Base-by-base conservation (phyloP, 2,888 invertebrate species). In the Acrobasis suavella region DNA sequence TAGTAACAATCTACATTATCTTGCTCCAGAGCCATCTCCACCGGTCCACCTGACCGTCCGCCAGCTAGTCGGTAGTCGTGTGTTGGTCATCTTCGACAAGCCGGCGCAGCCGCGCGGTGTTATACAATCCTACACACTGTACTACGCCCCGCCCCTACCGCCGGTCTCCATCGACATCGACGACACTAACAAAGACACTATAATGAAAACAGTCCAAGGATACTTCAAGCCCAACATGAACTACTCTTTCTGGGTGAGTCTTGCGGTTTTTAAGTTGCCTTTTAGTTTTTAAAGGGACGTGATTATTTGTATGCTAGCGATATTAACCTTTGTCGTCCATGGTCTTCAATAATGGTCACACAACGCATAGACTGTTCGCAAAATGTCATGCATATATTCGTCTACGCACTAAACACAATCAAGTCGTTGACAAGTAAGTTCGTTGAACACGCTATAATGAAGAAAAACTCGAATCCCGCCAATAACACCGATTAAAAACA, bases 161-260 rank as follows among this genome's bases (percentile, higher is more conserved):
- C 94, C 95, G 0, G 85, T 93, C 46, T 86, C 86, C 69, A 72
- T 78, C 58, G 86, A 67, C 0, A 70, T 93, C 6, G 82, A 82
- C 0, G 91, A 93, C 0, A 87, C 91, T 39, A 69, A 72, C 1
- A 76, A 74, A 8, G 76, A 71, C 8, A 74, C 83, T 1, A 65
- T 81, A 54, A 76, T 82, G 0, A 94, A 95, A 65, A 87, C 93
- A 51, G 86, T 94, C 14, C 93, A 94, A 0, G 93, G 94, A 46
- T 80, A 92, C 65, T 89, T 95, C 68, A 89, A 92, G 46, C 93
- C 94, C 5, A 86, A 82, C 12, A 79, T 91, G 14, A 94, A 93
- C 66, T 96, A 96, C 81, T 94, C 95, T 0, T 96, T 96, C 86
- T 96, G 95, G 95, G 96, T 96, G 75, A 90, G 93, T 80, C 22